Evolutionary conservation across 2,113 vertebrate genomes (phyloP).

Genomic region (Oryctolagus cuniculus): mOryCun1.1 NC_091443.1:112242001-112242500

Average conservation of each 20-base stretch:
- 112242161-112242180: background rate
- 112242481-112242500: background rate
- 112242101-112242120: background rate
- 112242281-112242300: too few relatives aligned
- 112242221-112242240: too few relatives aligned
- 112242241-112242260: too few relatives aligned
- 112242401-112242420: too few relatives aligned
- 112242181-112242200: background rate
- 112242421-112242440: too few relatives aligned
- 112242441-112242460: too few relatives aligned
- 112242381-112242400: too few relatives aligned
- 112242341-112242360: too few relatives aligned
- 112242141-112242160: background rate
- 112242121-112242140: background rate
- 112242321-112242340: too few relatives aligned
- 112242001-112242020: background rate
- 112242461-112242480: background rate
- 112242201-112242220: background rate
- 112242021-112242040: background rate
- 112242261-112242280: too few relatives aligned
- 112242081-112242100: background rate
- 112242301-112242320: too few relatives aligned
- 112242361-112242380: too few relatives aligned
- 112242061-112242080: constrained; percentile 62
- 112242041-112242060: constrained; percentile 66